Percentiles rank a stretch among this genome's conserved stretches.
Evolutionary conservation across 1,140 invertebrate species (phyloP).

Genomic region (Eueides isabella): DNA sequence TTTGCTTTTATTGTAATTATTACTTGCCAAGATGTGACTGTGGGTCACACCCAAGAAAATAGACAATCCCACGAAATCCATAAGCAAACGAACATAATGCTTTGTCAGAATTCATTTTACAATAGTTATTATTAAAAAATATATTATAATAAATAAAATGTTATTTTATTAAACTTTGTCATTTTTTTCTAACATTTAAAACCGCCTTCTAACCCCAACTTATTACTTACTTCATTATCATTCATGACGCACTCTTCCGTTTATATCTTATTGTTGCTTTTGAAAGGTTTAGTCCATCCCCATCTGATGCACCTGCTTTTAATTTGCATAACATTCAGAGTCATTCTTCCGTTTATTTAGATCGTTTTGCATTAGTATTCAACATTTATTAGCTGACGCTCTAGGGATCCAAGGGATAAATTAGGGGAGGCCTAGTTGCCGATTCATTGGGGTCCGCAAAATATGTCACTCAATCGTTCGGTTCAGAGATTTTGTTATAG

Average conservation of each 20-base stretch:
- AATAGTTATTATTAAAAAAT: neutral
- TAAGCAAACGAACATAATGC: too few relatives aligned
- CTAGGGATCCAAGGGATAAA: slow-evolving; percentile 38
- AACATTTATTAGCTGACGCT: slow-evolving; percentile 56
- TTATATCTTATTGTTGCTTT: slow-evolving; percentile 40
- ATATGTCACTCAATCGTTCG: slow-evolving; percentile 59
- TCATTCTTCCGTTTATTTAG: slow-evolving; percentile 63
- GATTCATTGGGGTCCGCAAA: slow-evolving; percentile 53
- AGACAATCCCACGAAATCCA: too few relatives aligned
- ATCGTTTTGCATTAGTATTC: slow-evolving; percentile 68
- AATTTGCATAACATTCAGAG: slow-evolving; percentile 60
- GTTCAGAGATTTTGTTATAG: slow-evolving; percentile 57
- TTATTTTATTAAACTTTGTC: too few relatives aligned
- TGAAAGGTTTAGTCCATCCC: slow-evolving; percentile 47
- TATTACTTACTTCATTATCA: slow-evolving; percentile 42
- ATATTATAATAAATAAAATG: neutral
- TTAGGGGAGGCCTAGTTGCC: slow-evolving; percentile 54
- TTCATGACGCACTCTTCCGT: slow-evolving; percentile 44
- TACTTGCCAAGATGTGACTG: neutral
- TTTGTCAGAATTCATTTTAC: neutral
- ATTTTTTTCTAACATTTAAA: neutral
- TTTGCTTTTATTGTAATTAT: neutral
- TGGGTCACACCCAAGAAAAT: too few relatives aligned
- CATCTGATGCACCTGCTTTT: slow-evolving; percentile 61
- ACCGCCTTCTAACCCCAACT: neutral